A percentile compares a stretch with the other conserved stretches of the same genome.
These are phyloP conservation scores for Darevskia mixta DNA, from an alignment of 2,797 vertebrate genomes.

Conservation along the genomic window DNA sequence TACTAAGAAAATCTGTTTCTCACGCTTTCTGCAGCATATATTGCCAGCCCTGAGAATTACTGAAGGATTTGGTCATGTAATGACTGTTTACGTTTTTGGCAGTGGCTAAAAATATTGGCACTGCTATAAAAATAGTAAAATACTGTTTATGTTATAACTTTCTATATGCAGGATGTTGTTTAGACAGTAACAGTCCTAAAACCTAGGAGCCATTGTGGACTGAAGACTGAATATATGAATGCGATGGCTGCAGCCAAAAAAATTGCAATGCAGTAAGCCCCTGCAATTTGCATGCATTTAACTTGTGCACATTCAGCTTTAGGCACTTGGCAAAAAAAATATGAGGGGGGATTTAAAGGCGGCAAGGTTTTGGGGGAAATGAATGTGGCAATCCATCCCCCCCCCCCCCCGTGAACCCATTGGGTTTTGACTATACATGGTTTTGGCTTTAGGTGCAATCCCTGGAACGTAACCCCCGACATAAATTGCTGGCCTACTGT, in stretches of 20 bases:
- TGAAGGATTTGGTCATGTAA: slow-evolving; percentile 1
- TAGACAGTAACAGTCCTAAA: background rate
- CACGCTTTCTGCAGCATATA: background rate
- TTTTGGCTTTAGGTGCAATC: too few relatives aligned
- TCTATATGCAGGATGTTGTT: background rate
- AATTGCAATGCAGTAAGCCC: background rate
- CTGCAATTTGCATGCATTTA: too few relatives aligned
- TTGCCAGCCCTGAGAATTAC: background rate
- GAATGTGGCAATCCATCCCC: too few relatives aligned
- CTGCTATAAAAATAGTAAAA: background rate
- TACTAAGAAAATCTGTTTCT: background rate
- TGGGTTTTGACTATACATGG: too few relatives aligned
- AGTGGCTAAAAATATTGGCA: background rate
- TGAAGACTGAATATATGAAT: background rate
- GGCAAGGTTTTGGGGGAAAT: too few relatives aligned
- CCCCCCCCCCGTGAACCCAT: too few relatives aligned
- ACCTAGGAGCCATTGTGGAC: background rate
- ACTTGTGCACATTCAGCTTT: too few relatives aligned
- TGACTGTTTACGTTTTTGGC: background rate
- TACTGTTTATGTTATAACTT: background rate
- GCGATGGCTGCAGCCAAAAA: background rate
- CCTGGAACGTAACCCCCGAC: too few relatives aligned
- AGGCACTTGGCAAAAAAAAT: too few relatives aligned
- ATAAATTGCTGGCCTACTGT: too few relatives aligned
- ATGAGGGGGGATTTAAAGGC: too few relatives aligned